Evolutionary conservation across 2,113 vertebrate species (phyloP).

Genomic region (Oenanthe melanoleuca): DNA sequence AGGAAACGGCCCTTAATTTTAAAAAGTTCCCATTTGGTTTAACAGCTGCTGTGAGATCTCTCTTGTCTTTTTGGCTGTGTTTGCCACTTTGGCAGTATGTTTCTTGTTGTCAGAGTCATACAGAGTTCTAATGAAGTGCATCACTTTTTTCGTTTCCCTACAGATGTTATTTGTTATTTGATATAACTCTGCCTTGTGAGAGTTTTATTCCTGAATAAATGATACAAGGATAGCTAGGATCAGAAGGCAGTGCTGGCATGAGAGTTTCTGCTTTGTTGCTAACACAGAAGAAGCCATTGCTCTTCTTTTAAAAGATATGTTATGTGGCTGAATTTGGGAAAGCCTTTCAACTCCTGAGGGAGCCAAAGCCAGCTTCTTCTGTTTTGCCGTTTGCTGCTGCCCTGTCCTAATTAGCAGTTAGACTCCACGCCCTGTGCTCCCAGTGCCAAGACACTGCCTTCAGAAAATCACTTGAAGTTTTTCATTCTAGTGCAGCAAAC

Average conservation of each 20-base stretch:
- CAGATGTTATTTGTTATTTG: constrained; percentile 58
- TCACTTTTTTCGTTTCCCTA: constrained; percentile 6
- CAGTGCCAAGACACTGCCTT: not conserved
- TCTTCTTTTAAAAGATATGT: not conserved
- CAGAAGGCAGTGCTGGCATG: not conserved
- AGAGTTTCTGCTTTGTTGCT: not conserved
- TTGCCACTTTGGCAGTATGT: constrained; percentile 4
- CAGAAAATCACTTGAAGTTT: not conserved
- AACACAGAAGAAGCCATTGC: accelerated
- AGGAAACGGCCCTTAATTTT: constrained; percentile 28
- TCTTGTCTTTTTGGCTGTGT: not conserved
- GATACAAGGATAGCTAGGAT: constrained; percentile 21
- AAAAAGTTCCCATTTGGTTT: constrained; percentile 43
- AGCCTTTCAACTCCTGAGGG: not conserved
- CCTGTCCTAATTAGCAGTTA: not conserved
- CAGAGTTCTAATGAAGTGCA: constrained; percentile 44
- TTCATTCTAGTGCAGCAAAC: not conserved
- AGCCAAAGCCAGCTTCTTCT: not conserved
- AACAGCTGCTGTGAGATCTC: constrained; percentile 44
- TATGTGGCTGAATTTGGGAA: constrained; percentile 12
- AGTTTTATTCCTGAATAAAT: constrained; percentile 18
- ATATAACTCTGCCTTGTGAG: constrained; percentile 6
- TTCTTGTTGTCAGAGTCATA: constrained; percentile 35
- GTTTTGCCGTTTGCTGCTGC: not conserved
- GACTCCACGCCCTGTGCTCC: not conserved